These are phyloP conservation scores for Cynocephalus volans DNA, from an alignment of 2,113 vertebrate genomes.

Conservation along the genomic window DNA sequence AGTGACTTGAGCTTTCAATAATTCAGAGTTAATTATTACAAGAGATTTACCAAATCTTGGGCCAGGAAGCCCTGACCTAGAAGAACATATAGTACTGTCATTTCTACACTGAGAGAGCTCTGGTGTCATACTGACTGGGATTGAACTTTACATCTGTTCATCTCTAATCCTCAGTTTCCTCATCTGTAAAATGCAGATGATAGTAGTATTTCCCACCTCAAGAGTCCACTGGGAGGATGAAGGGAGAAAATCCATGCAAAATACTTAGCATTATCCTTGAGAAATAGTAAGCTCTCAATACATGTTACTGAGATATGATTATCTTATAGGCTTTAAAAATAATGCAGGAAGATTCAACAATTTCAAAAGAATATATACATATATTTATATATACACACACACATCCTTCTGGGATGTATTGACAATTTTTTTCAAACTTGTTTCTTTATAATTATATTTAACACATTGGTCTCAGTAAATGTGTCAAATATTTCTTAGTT, in stretches of 20 bases:
- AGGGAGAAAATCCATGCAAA: not conserved
- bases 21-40: conserved; percentile 60
- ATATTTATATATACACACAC: not conserved
- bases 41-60: conserved; percentile 40
- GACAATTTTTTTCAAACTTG: not conserved
- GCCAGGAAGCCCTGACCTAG: not conserved
- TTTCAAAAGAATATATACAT: not conserved
- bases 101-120: not conserved
- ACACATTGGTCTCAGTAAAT: not conserved
- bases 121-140: not conserved
- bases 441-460: conserved; percentile 46
- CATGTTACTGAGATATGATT: not conserved
- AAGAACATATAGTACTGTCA: not conserved
- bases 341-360: conserved; percentile 3
- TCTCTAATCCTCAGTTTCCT: conserved; percentile 1
- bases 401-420: not conserved
- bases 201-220: not conserved
- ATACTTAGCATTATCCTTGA: not conserved
- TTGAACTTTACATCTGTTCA: not conserved
- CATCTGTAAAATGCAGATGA: not conserved
- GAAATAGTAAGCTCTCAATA: conserved; percentile 6
- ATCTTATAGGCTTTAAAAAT: conserved; percentile 28
- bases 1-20: conserved; percentile 40
- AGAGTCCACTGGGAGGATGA: not conserved
- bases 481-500: not conserved